These are phyloP conservation scores for Chaetodon trifasciatus DNA, from an alignment of 2,797 vertebrate species.

Conservation along the genomic window DNA sequence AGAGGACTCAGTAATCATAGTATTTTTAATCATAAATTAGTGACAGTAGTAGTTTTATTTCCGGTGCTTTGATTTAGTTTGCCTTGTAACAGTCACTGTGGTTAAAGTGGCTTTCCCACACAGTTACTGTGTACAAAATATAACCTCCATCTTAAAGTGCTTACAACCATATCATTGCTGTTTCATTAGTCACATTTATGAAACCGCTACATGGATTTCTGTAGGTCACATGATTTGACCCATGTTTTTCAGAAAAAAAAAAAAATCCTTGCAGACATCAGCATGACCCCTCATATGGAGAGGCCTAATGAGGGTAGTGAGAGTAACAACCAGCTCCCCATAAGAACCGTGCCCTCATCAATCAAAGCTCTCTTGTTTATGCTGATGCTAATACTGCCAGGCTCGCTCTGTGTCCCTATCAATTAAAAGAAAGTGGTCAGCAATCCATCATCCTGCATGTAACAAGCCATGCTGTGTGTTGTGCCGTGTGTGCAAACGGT, in stretches of 20 bases:
- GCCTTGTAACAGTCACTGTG: background rate
- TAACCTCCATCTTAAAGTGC: conserved; percentile 2
- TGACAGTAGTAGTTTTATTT: background rate
- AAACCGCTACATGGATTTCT: conserved; percentile 6
- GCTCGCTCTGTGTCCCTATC: conserved; percentile 72
- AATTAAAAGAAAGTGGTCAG: conserved; percentile 77
- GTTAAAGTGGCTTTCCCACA: conserved; percentile 15
- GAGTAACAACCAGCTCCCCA: conserved; percentile 28
- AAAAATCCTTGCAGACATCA: conserved; percentile 13
- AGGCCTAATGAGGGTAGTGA: conserved; percentile 39
- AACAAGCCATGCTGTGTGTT: conserved; percentile 26
- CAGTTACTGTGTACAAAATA: background rate
- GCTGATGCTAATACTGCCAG: conserved; percentile 69
- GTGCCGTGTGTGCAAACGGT: conserved; percentile 9
- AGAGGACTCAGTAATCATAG: too few species aligned
- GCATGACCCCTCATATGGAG: conserved; percentile 17
- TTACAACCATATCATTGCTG: background rate
- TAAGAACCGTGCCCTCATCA: conserved; percentile 70
- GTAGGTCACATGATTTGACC: conserved; percentile 4
- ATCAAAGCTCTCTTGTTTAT: conserved; percentile 72
- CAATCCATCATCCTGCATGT: conserved; percentile 75
- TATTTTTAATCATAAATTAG: background rate
- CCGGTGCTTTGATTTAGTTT: background rate
- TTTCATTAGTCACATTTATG: conserved; percentile 19
- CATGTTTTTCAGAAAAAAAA: conserved; percentile 22